Evolutionary conservation across 2,888 invertebrate species (phyloP), one percentile per base, ranked within the genome.

Genomic region (Heteropelma amictum): DNA sequence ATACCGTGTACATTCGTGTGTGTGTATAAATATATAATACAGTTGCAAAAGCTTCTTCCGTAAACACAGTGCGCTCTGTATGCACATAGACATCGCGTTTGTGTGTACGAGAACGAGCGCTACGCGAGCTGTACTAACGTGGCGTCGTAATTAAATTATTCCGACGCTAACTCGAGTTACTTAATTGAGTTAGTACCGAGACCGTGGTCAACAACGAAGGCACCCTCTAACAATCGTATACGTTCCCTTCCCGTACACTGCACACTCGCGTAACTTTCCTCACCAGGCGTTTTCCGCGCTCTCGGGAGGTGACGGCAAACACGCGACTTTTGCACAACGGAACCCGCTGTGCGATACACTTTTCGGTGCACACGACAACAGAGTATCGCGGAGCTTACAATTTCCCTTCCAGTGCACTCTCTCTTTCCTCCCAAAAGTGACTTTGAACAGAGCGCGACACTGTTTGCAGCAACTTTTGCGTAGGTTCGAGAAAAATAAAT

Each of bases 111-210:
- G n/a, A n/a, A n/a, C n/a, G n/a, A n/a, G n/a, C n/a, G n/a, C n/a
- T n/a, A n/a, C n/a, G n/a, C n/a, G n/a, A n/a, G n/a, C n/a, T 3
- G 1, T n/a, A n/a, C 35, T 38, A 12, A 38, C 38, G 67, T 71
- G 67, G 35, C 74, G 38, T 71, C 67, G 63, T 77, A 77, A 77
- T 74, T 65, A 71, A 74, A 77, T 77, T 74, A 77, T 77, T 77
- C 71, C 67, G 68, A 71, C 71, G 63, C 77, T 74, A 77, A 77
- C 73, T 71, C 74, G 67, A 74, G 73, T 73, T 74, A 73, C 71
- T 74, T 77, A 74, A 77, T 77, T 73, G 77, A 74, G 60, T 77
- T 77, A 77, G 68, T 67, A 73, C 61, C 63, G 73, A 77, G 73
- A 77, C 77, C 67, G 77, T 68, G 73, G 71, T 77, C 77, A 71